Evolutionary conservation across 2,113 vertebrate species (phyloP).

Genomic region (Pangasianodon gigas): DNA sequence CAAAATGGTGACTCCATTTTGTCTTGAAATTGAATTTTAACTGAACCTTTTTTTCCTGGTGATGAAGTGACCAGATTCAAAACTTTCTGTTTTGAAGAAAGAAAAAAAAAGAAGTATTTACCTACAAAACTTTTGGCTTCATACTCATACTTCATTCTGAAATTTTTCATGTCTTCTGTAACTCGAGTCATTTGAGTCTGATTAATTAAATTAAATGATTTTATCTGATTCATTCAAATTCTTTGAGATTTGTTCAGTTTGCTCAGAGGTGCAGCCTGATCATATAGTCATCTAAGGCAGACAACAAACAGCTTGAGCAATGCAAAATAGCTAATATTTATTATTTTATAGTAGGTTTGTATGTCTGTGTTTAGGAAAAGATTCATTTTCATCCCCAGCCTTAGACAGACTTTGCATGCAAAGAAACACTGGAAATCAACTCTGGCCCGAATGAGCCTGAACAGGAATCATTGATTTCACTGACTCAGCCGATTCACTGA

Average conservation of each 20-base stretch:
- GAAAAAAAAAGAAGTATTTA: too few species aligned
- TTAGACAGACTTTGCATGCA: neutral
- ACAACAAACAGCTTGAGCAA: neutral
- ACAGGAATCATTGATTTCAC: neutral
- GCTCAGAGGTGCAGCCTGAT: neutral
- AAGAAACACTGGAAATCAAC: neutral
- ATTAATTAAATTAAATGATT: neutral
- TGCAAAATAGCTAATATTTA: neutral
- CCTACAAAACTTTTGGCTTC: neutral
- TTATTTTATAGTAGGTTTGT: neutral
- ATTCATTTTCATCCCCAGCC: neutral
- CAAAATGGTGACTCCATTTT: neutral
- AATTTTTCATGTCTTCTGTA: neutral
- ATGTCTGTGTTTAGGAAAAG: neutral
- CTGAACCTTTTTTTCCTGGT: neutral
- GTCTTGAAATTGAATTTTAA: neutral
- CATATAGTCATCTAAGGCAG: neutral
- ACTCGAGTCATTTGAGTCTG: too few species aligned
- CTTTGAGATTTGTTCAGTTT: neutral
- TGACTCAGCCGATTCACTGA: neutral
- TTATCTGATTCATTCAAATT: neutral
- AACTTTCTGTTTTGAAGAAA: neutral
- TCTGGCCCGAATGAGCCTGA: neutral
- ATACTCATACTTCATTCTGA: too few species aligned
- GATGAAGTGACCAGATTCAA: neutral